A percentile compares a stretch with the other conserved stretches of the same genome.
Evolutionary conservation across 2,888 invertebrate species (phyloP).

Genomic region (Drosophila mettleri): DNA sequence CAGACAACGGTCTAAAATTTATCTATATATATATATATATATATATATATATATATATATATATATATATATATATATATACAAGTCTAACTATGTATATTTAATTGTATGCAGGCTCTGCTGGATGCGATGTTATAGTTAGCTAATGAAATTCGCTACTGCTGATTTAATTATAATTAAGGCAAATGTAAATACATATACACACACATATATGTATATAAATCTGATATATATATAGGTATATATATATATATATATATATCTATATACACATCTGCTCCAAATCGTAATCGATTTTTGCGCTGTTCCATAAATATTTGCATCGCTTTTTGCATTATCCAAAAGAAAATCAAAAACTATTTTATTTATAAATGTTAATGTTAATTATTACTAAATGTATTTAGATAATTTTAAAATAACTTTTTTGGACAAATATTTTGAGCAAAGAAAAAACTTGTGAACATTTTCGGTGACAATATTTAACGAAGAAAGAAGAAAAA

Average conservation of each 20-base stretch:
- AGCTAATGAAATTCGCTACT: constrained; percentile 57
- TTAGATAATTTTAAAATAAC: constrained; percentile 46
- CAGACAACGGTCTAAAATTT: constrained; percentile 89
- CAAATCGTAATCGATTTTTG: constrained; percentile 40
- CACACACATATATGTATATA: neutral
- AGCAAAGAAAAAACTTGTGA: constrained; percentile 27
- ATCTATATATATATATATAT: constrained; percentile 8
- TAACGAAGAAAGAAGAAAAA: constrained; percentile 20
- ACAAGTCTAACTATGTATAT: neutral
- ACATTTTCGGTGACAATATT: constrained; percentile 71
- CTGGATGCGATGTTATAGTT: constrained; percentile 47
- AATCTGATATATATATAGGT: neutral
- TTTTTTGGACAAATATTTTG: constrained; percentile 71
- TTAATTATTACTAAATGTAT: constrained; percentile 39
- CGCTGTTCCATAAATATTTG: constrained; percentile 56
- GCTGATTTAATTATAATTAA: constrained; percentile 36
- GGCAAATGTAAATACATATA: constrained; percentile 10
- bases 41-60: constrained; percentile 4
- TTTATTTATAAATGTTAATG: constrained; percentile 23
- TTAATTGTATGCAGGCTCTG: constrained; percentile 9
- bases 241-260: neutral
- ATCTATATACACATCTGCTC: constrained; percentile 24
- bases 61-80: constrained; percentile 6
- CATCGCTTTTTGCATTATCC: constrained; percentile 61
- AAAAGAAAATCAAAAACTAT: neutral